Percentiles rank a stretch among this genome's conserved stretches.
phyloP scores from a whole-genome alignment of 2,888 invertebrate species.

The Chloroclysta siterata region DNA sequence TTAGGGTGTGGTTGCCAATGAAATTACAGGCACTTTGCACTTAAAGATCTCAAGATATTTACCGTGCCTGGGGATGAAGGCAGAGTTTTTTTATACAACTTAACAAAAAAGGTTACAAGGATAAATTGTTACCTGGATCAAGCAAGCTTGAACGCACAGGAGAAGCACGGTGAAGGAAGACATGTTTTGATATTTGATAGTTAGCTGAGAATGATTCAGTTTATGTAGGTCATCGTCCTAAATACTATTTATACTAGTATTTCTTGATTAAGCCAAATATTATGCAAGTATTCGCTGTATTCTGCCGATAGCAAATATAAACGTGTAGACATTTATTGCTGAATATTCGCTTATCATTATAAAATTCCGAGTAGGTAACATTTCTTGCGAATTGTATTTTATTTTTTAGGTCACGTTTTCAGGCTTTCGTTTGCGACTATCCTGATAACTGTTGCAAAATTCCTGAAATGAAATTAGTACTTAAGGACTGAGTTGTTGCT shows the following conservation, averaged over 20 bases:
- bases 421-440: not conserved
- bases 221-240: slow-evolving; percentile 8
- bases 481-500: not conserved
- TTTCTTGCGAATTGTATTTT: not conserved
- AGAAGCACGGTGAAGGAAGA: slow-evolving; percentile 38
- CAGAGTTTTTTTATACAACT: too few relatives aligned
- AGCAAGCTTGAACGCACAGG: slow-evolving; percentile 47
- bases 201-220: slow-evolving; percentile 10
- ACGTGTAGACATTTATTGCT: slow-evolving; percentile 1
- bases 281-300: slow-evolving; percentile 6
- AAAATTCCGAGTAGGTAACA: not conserved
- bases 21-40: too few relatives aligned
- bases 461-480: not conserved
- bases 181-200: slow-evolving; percentile 9
- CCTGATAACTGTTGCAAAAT: slow-evolving; percentile 6
- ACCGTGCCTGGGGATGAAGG: too few relatives aligned
- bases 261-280: not conserved
- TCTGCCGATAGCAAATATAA: slow-evolving; percentile 2
- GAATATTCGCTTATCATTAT: slow-evolving; percentile 6
- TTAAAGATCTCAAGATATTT: too few relatives aligned
- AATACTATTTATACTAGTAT: slow-evolving; percentile 15
- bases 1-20: too few relatives aligned
- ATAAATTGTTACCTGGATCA: slow-evolving; percentile 15
- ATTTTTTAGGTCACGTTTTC: slow-evolving; percentile 4
- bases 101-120: too few relatives aligned